Percentiles rank a stretch among this genome's conserved stretches.
These are phyloP conservation scores for Cheirogaleus major DNA, from an alignment of 2,797 vertebrate genomes.

Conservation along the genomic window DNA sequence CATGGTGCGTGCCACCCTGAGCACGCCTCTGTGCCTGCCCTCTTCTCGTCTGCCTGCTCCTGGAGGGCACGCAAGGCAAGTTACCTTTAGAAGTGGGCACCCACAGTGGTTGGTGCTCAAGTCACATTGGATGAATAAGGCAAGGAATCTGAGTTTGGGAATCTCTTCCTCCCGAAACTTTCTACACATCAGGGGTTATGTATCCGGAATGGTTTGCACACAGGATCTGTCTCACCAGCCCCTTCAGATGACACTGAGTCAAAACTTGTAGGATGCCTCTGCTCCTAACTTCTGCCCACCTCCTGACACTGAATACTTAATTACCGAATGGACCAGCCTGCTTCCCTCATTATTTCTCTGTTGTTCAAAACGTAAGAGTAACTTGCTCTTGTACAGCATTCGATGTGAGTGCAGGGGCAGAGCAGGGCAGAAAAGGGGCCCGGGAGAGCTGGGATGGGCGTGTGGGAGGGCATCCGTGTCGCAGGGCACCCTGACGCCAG, in stretches of 20 bases:
- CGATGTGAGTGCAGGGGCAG: not conserved
- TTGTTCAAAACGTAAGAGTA: not conserved
- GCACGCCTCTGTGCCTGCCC: not conserved
- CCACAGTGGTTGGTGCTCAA: not conserved
- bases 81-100: not conserved
- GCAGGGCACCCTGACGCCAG: not conserved
- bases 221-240: not conserved
- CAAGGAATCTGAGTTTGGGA: not conserved
- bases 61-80: not conserved
- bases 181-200: not conserved
- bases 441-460: not conserved
- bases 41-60: not conserved
- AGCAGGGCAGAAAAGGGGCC: not conserved
- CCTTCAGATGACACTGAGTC: not conserved
- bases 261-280: not conserved
- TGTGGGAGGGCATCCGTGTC: not conserved
- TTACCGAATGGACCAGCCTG: not conserved
- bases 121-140: too few species aligned
- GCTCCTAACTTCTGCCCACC: not conserved
- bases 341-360: not conserved
- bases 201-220: not conserved
- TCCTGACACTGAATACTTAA: not conserved
- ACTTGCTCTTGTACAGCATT: not conserved
- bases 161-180: not conserved
- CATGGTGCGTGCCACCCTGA: accelerated